Conservation (phyloP, 2,797 vertebrate genomes). For the Masticophis lateralis region DNA sequence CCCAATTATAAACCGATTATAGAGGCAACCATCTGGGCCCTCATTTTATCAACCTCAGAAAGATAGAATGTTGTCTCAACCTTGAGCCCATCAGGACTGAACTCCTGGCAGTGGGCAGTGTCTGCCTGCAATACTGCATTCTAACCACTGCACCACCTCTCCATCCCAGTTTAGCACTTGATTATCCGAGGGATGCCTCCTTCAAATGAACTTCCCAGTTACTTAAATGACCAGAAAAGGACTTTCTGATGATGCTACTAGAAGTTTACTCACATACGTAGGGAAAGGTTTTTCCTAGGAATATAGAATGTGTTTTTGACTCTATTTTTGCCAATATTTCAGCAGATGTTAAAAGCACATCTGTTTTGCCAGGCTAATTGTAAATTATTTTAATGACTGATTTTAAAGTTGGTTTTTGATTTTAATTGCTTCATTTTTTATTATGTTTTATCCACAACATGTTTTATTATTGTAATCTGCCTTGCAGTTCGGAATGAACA, state of each 20-base stretch:
- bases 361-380: neutral
- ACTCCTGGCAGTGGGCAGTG: neutral
- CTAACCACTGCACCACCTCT: neutral
- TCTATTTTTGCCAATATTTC: neutral
- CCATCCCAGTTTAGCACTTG: neutral
- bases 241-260: neutral
- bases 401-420: neutral
- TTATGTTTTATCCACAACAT: neutral
- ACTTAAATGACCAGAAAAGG: neutral
- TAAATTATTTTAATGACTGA: neutral
- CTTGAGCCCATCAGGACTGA: neutral
- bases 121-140: neutral
- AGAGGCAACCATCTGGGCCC: neutral
- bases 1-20: too few relatives aligned
- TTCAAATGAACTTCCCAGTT: neutral
- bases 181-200: neutral
- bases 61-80: neutral
- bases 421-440: neutral
- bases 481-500: neutral
- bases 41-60: neutral
- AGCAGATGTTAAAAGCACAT: neutral
- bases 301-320: neutral
- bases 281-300: neutral
- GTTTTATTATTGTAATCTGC: neutral
- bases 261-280: neutral